phyloP scores from a whole-genome alignment of 2,888 invertebrate species.

The Amphipyra berbera region DNA sequence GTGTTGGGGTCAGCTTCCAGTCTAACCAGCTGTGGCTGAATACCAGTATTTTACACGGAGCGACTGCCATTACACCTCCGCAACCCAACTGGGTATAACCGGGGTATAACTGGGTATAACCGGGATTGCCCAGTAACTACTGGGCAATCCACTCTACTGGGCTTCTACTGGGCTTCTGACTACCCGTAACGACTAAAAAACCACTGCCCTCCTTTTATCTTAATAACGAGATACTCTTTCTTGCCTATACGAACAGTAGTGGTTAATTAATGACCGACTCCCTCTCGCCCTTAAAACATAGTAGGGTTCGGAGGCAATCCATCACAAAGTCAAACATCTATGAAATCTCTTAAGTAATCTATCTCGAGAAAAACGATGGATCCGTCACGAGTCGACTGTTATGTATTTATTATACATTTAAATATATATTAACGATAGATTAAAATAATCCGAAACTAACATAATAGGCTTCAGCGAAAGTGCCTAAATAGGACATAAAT shows the following conservation, averaged over 20 bases:
- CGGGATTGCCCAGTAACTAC: too few species aligned
- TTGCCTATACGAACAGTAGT: conserved; percentile 33
- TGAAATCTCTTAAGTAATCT: conserved; percentile 71
- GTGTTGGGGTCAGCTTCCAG: too few species aligned
- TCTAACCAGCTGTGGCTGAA: too few species aligned
- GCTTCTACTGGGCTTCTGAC: too few species aligned
- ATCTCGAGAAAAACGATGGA: conserved; percentile 56
- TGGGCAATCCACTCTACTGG: too few species aligned
- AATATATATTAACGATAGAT: background rate
- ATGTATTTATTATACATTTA: conserved; percentile 14
- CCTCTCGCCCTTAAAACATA: conserved; percentile 53
- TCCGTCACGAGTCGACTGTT: conserved; percentile 27
- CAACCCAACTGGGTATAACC: too few species aligned
- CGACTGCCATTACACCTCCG: too few species aligned
- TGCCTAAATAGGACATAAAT: conserved; percentile 40
- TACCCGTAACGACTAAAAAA: too few species aligned
- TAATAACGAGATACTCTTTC: conserved; percentile 38
- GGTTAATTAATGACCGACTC: conserved; percentile 59
- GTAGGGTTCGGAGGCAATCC: conserved; percentile 60
- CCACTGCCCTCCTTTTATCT: conserved; percentile 29
- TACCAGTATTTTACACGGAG: too few species aligned
- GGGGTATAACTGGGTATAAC: too few species aligned
- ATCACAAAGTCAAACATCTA: conserved; percentile 75
- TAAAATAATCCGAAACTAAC: conserved; percentile 15
- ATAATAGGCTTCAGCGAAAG: conserved; percentile 10